Conservation (phyloP, 2,113 vertebrate species). For the Neogobius melanostomus region DNA sequence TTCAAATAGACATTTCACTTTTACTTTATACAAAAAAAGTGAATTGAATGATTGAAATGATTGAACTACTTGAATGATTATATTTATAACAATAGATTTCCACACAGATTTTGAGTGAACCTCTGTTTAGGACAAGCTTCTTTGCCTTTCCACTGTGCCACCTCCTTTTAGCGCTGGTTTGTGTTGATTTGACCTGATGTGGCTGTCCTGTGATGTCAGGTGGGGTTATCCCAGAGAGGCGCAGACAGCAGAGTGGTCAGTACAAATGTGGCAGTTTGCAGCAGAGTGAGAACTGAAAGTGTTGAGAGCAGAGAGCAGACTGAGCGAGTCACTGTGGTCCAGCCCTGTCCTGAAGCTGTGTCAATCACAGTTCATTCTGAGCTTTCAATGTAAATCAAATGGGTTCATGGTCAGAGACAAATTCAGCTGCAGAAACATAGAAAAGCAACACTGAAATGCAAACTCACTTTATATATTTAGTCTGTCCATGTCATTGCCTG, state of each 20-base stretch:
- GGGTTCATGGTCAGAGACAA: slow-evolving; percentile 61
- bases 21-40: too few species aligned
- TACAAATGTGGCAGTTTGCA: slow-evolving; percentile 13
- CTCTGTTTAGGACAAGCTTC: neutral
- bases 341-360: neutral
- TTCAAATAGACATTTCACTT: too few species aligned
- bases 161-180: slow-evolving; percentile 31
- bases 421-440: slow-evolving; percentile 22
- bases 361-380: slow-evolving; percentile 60
- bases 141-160: slow-evolving; percentile 11
- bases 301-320: slow-evolving; percentile 8
- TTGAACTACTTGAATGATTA: neutral
- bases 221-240: slow-evolving; percentile 32
- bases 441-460: neutral
- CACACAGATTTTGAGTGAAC: neutral
- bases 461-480: too few species aligned
- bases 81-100: neutral
- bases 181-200: slow-evolving; percentile 37
- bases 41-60: too few species aligned
- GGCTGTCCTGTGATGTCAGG: slow-evolving; percentile 33
- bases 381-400: slow-evolving; percentile 73
- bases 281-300: slow-evolving; percentile 30
- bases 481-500: neutral
- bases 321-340: neutral
- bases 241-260: slow-evolving; percentile 27